A percentile compares a stretch with the other conserved stretches of the same genome.
phyloP scores from a whole-genome alignment of 2,113 vertebrate genomes.

The Cyanoliseus patagonus region DNA sequence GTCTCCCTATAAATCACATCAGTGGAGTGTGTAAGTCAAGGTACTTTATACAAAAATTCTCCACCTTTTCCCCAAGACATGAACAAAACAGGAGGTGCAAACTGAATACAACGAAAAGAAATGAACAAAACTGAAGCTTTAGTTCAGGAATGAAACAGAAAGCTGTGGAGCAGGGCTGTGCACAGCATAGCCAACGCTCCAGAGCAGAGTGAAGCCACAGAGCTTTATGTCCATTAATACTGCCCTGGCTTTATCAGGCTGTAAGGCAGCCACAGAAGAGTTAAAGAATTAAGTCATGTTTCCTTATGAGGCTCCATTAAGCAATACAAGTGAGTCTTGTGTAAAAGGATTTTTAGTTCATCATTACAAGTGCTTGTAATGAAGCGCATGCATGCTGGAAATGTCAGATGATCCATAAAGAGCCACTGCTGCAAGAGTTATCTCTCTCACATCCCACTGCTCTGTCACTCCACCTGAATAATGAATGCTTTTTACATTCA shows the following conservation, averaged over 20 bases:
- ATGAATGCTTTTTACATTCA: constrained; percentile 26
- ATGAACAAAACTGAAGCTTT: neutral
- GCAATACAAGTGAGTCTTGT: constrained; percentile 54
- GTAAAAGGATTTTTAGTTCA: constrained; percentile 71
- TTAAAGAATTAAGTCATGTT: constrained; percentile 52
- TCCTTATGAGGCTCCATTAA: constrained; percentile 64
- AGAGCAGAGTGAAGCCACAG: neutral
- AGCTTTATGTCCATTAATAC: fast-evolving
- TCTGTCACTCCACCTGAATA: constrained; percentile 58
- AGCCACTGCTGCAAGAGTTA: constrained; percentile 18
- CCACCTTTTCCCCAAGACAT: neutral
- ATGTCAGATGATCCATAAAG: constrained; percentile 70
- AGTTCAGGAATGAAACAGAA: neutral
- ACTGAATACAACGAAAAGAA: neutral
- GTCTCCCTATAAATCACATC: neutral
- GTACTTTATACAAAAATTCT: neutral
- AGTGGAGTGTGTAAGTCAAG: neutral
- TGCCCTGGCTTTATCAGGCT: neutral
- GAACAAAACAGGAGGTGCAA: neutral
- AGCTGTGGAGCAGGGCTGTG: neutral
- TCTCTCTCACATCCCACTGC: neutral
- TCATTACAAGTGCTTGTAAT: constrained; percentile 63
- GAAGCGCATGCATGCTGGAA: constrained; percentile 67
- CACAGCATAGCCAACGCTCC: neutral
- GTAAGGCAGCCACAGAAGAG: neutral